A percentile compares a stretch with the other conserved stretches of the same genome.
These are phyloP conservation scores for Heteromormyrus szaboi DNA, from an alignment of 2,797 vertebrate species.

Conservation along the genomic window DNA sequence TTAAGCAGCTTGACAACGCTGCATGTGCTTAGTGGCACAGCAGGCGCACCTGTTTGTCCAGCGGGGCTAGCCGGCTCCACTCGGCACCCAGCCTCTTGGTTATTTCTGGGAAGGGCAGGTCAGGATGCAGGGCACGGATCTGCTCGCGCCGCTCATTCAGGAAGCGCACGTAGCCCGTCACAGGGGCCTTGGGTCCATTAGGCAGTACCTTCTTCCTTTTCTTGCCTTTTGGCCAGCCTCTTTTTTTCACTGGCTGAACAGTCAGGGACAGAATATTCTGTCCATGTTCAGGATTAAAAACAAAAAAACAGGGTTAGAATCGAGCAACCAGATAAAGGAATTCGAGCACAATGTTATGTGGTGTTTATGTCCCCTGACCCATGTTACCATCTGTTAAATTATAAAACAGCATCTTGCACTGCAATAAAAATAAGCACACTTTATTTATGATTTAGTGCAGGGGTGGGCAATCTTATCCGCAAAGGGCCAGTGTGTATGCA, in stretches of 20 bases:
- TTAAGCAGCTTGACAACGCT: background rate
- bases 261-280: conserved; percentile 24
- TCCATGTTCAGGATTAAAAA: background rate
- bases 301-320: background rate
- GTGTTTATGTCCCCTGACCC: background rate
- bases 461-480: too few relatives aligned
- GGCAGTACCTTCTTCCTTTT: conserved; percentile 97
- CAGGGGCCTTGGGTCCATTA: conserved; percentile 92
- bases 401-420: background rate
- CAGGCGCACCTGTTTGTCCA: conserved; percentile 83
- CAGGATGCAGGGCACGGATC: conserved; percentile 83
- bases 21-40: background rate
- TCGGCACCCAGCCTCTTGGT: conserved; percentile 93
- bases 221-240: conserved; percentile 97
- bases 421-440: background rate
- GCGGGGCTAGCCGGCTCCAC: conserved; percentile 83
- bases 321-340: background rate
- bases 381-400: background rate
- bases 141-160: conserved; percentile 88
- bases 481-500: too few relatives aligned
- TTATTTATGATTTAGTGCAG: background rate
- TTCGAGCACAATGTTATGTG: background rate
- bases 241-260: conserved; percentile 83
- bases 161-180: conserved; percentile 93
- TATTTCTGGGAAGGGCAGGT: conserved; percentile 93